Evolutionary conservation across 2,113 vertebrate genomes (phyloP).

Genomic region (Notarius lentiginosus): DNA sequence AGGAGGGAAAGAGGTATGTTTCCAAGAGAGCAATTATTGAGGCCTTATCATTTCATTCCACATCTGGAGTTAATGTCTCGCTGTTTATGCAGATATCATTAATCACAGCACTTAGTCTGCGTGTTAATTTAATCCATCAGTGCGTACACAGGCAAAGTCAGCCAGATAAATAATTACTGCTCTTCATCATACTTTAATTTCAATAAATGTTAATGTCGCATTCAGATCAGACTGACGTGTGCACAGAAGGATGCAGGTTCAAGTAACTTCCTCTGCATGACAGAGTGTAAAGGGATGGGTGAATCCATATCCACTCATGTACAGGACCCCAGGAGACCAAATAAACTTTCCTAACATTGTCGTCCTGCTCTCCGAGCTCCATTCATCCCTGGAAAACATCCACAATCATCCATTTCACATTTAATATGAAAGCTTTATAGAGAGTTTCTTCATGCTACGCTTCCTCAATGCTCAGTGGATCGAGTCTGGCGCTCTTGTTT

Average conservation of each 20-base stretch:
- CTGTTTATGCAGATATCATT: slow-evolving; percentile 37
- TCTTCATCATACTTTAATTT: slow-evolving; percentile 29
- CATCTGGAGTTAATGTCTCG: slow-evolving; percentile 23
- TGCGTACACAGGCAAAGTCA: slow-evolving; percentile 19
- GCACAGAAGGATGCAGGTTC: neutral
- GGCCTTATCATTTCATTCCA: slow-evolving; percentile 24
- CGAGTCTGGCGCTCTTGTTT: slow-evolving; percentile 13
- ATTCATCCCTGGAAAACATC: slow-evolving; percentile 31
- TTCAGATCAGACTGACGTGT: slow-evolving; percentile 10
- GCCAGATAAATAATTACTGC: slow-evolving; percentile 34
- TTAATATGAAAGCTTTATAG: slow-evolving; percentile 25
- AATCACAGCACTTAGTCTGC: slow-evolving; percentile 32
- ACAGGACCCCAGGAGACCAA: neutral
- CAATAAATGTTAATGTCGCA: slow-evolving; percentile 32
- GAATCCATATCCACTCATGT: neutral
- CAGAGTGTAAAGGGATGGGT: neutral
- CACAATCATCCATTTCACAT: slow-evolving; percentile 19
- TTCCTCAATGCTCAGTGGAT: slow-evolving; percentile 9
- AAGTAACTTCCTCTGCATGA: neutral
- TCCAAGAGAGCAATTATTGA: slow-evolving; percentile 4
- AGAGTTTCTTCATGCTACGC: neutral
- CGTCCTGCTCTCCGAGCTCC: slow-evolving; percentile 1
- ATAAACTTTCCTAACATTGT: neutral
- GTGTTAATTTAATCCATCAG: slow-evolving; percentile 38
- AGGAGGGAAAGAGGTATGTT: neutral